phyloP scores from a whole-genome alignment of 2,888 invertebrate species.

The Oxystoma pomonae region DNA sequence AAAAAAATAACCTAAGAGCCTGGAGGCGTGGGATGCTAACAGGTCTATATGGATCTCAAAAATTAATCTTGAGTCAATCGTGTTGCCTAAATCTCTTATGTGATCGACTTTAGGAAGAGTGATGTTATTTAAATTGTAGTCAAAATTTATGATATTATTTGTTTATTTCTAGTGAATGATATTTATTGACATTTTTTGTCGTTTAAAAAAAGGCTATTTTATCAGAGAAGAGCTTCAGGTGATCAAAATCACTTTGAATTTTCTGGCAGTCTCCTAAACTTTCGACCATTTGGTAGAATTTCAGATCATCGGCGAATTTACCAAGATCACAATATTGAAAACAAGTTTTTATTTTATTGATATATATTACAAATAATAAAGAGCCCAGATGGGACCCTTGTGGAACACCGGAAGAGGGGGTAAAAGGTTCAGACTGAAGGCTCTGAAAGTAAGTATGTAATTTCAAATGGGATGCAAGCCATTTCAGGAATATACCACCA shows the following conservation, averaged over 20 bases:
- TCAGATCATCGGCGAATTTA: conserved; percentile 10
- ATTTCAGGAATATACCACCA: not conserved
- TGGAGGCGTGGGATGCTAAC: too few relatives aligned
- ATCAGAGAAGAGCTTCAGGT: too few relatives aligned
- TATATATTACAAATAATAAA: conserved; percentile 10
- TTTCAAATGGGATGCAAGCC: conserved; percentile 3
- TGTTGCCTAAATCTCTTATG: too few relatives aligned
- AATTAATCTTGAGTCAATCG: too few relatives aligned
- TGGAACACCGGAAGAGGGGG: not conserved
- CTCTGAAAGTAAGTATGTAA: not conserved
- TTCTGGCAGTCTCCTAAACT: not conserved
- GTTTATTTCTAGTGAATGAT: too few relatives aligned
- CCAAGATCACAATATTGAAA: conserved; percentile 3
- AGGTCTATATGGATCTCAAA: too few relatives aligned
- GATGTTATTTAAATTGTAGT: too few relatives aligned
- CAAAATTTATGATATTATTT: too few relatives aligned
- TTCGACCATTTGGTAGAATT: not conserved
- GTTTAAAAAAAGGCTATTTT: too few relatives aligned
- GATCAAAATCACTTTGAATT: not conserved
- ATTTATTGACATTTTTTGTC: not conserved
- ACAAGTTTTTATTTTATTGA: conserved; percentile 8
- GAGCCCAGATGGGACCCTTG: not conserved
- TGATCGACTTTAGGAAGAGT: too few relatives aligned
- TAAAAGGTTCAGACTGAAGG: conserved; percentile 1
- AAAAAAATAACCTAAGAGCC: not conserved